phyloP scores from a whole-genome alignment of 2,888 invertebrate genomes.

The Tipula vernalis region DNA sequence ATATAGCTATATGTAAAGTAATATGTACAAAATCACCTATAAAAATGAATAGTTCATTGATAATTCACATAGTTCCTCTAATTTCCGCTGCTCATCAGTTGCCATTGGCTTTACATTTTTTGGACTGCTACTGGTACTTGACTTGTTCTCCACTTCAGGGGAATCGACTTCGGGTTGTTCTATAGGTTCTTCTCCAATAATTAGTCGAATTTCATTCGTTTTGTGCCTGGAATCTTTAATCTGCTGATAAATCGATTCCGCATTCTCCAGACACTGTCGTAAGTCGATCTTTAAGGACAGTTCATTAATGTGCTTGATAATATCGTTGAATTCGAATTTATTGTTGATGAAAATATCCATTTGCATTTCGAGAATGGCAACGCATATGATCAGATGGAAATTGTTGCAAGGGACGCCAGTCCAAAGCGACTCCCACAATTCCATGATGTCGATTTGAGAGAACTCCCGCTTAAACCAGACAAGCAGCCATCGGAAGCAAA shows the following conservation, averaged over 20 bases:
- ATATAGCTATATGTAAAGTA: not conserved
- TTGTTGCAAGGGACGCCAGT: conserved; percentile 87
- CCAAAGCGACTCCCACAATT: conserved; percentile 95
- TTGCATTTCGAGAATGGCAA: conserved; percentile 86
- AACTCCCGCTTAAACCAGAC: conserved; percentile 95
- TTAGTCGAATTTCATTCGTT: conserved; percentile 55
- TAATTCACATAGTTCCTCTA: conserved; percentile 33
- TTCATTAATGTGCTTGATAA: conserved; percentile 88
- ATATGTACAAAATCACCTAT: conserved; percentile 17
- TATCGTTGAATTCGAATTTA: conserved; percentile 91
- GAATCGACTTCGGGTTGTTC: conserved; percentile 27
- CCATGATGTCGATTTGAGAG: conserved; percentile 70
- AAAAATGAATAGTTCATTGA: conserved; percentile 29
- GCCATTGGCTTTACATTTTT: conserved; percentile 18
- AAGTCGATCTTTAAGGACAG: conserved; percentile 77
- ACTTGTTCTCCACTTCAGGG: conserved; percentile 21
- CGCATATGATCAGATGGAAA: conserved; percentile 87
- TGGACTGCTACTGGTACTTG: conserved; percentile 24
- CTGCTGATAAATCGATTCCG: conserved; percentile 88
- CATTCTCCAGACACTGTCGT: conserved; percentile 65
- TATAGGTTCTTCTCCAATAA: conserved; percentile 51
- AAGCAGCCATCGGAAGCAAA: conserved; percentile 96
- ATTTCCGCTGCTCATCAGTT: conserved; percentile 10
- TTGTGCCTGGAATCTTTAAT: conserved; percentile 57
- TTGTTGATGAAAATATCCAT: conserved; percentile 78